These are phyloP conservation scores for Dasyprocta punctata DNA, from an alignment of 2,113 vertebrate species.

Conservation along the genomic window DNA sequence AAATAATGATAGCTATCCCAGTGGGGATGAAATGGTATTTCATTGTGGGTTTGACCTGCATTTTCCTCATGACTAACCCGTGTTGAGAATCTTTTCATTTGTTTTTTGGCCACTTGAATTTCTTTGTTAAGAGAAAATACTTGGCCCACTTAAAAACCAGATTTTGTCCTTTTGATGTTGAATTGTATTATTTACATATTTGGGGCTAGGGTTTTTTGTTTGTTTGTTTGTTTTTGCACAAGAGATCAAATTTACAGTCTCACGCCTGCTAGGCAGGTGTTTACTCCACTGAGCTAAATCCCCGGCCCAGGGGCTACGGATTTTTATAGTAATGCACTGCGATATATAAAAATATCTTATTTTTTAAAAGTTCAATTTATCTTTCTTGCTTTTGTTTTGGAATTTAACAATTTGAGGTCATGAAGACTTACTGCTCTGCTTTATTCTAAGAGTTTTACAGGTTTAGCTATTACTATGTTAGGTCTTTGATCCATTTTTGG, in stretches of 20 bases:
- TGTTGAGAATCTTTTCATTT: neutral
- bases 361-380: neutral
- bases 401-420: conserved; percentile 28
- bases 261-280: too few species aligned
- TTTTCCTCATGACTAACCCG: neutral
- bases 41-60: neutral
- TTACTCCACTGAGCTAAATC: too few species aligned
- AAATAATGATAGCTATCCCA: neutral
- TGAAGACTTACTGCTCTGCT: neutral
- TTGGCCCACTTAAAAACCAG: neutral
- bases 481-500: neutral
- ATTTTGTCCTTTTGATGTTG: neutral
- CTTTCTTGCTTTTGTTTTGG: neutral
- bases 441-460: conserved; percentile 2
- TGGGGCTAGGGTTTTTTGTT: neutral
- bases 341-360: neutral
- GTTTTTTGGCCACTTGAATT: neutral
- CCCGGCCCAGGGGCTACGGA: neutral
- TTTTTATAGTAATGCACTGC: neutral
- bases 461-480: neutral
- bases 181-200: neutral
- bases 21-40: neutral
- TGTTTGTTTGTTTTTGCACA: too few species aligned
- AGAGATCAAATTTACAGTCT: too few species aligned
- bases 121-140: neutral